A percentile compares a stretch with the other conserved stretches of the same genome.
Evolutionary conservation across 1,140 invertebrate genomes (phyloP).

Genomic region (Medauroidea extradentata): DNA sequence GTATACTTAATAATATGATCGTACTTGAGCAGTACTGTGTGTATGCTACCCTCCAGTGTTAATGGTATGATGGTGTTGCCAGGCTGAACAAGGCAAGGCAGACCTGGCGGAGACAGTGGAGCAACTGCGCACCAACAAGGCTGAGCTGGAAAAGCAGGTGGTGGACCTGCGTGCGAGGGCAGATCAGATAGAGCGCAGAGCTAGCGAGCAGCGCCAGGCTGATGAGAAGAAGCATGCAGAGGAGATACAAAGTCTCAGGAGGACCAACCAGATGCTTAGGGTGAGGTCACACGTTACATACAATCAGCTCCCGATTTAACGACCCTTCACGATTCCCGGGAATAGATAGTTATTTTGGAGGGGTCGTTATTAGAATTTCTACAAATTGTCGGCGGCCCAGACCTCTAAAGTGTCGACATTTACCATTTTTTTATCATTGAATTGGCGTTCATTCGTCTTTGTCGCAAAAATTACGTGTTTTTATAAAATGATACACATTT

Average conservation of each 20-base stretch:
- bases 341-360: too few relatives aligned
- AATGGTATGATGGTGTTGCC: background rate
- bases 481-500: too few relatives aligned
- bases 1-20: too few relatives aligned
- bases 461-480: too few relatives aligned
- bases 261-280: conserved; percentile 91
- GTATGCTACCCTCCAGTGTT: too few relatives aligned
- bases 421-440: too few relatives aligned
- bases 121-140: conserved; percentile 64
- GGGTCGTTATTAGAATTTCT: too few relatives aligned
- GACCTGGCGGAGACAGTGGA: conserved; percentile 59
- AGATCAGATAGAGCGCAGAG: conserved; percentile 78
- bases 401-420: too few relatives aligned
- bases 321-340: too few relatives aligned
- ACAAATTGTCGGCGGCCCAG: too few relatives aligned
- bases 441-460: too few relatives aligned
- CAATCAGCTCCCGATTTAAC: background rate
- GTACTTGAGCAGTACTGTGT: too few relatives aligned
- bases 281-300: conserved; percentile 42
- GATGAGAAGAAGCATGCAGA: conserved; percentile 89
- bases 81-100: conserved; percentile 63
- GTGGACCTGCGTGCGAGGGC: conserved; percentile 77
- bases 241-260: conserved; percentile 86
- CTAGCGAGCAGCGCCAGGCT: conserved; percentile 75
- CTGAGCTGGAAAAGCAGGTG: conserved; percentile 70